phyloP scores from a whole-genome alignment of 2,113 vertebrate genomes.

The Cervus canadensis region DNA sequence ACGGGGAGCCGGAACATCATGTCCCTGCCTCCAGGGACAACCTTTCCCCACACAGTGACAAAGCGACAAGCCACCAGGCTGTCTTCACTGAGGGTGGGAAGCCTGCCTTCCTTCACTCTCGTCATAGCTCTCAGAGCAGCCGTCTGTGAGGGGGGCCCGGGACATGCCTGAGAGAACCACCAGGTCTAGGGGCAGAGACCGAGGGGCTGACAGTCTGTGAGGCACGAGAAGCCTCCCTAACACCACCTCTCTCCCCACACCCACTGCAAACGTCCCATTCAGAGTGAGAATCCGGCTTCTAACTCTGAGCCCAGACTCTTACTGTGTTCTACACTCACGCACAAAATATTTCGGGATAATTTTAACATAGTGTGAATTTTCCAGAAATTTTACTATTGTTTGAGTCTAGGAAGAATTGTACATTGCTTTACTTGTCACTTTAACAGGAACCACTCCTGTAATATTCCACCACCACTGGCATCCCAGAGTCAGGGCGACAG shows the following conservation, averaged over 20 bases:
- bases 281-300: not conserved
- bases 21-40: not conserved
- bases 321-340: not conserved
- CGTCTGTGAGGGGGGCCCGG: not conserved
- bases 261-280: not conserved
- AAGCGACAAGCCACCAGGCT: not conserved
- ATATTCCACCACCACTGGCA: too few species aligned
- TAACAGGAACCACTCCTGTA: not conserved
- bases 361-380: not conserved
- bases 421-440: not conserved
- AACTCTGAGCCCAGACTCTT: not conserved
- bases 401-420: not conserved
- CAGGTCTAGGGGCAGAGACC: too few species aligned
- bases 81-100: not conserved
- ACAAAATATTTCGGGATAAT: not conserved
- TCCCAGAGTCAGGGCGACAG: not conserved
- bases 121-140: too few species aligned
- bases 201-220: not conserved
- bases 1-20: accelerated
- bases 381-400: not conserved
- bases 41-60: not conserved
- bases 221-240: not conserved
- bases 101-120: not conserved
- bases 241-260: not conserved
- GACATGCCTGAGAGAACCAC: not conserved